Base-by-base conservation (phyloP, 2,797 vertebrate species). In the Chromis chromis region DNA sequence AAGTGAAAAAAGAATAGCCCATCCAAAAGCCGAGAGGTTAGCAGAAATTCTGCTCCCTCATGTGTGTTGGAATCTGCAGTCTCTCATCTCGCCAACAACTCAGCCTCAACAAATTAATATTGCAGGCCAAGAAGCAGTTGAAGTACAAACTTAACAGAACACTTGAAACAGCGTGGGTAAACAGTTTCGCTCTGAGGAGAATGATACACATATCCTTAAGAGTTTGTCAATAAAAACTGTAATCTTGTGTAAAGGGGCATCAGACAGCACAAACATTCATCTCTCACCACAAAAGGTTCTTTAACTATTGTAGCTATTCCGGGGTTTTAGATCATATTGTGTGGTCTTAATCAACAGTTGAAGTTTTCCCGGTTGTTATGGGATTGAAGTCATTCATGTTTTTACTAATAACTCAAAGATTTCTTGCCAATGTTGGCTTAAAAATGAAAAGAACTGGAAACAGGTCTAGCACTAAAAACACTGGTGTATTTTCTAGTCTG, bases 11-110 rank as follows among this genome's bases (percentile, higher is more conserved):
- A 76, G 56, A 71, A 73, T 44, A 65, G 52, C 49, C 39, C 39
- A 0, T 85, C 69, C 77, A 82, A 82, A 84, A 81, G 53, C 59
- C 76, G 56, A 68, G 76, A 81, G 63, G 79, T 73, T 86, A 82
- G 83, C 72, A 84, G 79, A 83, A 77, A 84, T 48, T 68, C 61
- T 66, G 65, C 70, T 78, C 78, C 70, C 83, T 74, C 60, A 67
- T 57, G 60, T 73, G 69, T 56, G 78, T 78, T 84, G 77, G 75
- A 79, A 80, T 75, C 78, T 67, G 58, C 53, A 66, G 57, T 54
- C 52, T 55, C 57, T 57, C 57, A 54, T 85, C 67, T 33, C 7
- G 56, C 68, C 79, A 81, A 76, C 67, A 81, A 31, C 59, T 58
- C 54, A 8, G 74, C 56, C 59, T 74, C 60, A 74, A 67, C 59